Conservation (phyloP, 2,113 vertebrate genomes). For the Corythoichthys haematopterus region DNA sequence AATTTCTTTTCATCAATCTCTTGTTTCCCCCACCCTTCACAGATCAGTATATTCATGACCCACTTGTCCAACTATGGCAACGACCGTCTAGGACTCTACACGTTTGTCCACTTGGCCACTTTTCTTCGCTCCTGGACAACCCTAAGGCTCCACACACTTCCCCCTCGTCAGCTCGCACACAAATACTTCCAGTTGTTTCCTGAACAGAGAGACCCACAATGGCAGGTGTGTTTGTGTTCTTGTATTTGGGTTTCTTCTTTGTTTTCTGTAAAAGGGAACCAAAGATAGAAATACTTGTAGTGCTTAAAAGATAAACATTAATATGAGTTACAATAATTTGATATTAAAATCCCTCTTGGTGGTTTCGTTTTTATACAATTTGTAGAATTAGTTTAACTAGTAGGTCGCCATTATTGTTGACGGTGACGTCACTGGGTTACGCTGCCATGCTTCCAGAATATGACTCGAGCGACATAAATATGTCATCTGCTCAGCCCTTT, state of each 20-base stretch:
- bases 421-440: no score
- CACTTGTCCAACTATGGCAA: slow-evolving; percentile 97
- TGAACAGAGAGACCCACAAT: slow-evolving; percentile 89
- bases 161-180: slow-evolving; percentile 83
- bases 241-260: not conserved
- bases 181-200: slow-evolving; percentile 95
- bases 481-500: no score
- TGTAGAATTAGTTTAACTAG: no score
- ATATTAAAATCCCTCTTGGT: no score
- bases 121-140: slow-evolving; percentile 91
- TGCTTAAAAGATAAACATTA: no score
- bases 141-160: slow-evolving; percentile 86
- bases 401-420: no score
- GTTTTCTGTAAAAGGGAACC: no score
- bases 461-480: no score
- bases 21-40: slow-evolving; percentile 1
- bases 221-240: slow-evolving; percentile 80
- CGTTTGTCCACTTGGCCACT: slow-evolving; percentile 89
- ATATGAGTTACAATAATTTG: no score
- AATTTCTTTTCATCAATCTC: not conserved
- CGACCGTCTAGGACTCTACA: slow-evolving; percentile 90
- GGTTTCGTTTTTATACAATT: no score
- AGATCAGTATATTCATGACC: slow-evolving; percentile 98
- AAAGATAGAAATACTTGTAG: no score
- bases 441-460: no score